A percentile compares a stretch with the other conserved stretches of the same genome.
Conservation (phyloP, 2,113 vertebrate genomes). For the Amblyopsis rosae region DNA sequence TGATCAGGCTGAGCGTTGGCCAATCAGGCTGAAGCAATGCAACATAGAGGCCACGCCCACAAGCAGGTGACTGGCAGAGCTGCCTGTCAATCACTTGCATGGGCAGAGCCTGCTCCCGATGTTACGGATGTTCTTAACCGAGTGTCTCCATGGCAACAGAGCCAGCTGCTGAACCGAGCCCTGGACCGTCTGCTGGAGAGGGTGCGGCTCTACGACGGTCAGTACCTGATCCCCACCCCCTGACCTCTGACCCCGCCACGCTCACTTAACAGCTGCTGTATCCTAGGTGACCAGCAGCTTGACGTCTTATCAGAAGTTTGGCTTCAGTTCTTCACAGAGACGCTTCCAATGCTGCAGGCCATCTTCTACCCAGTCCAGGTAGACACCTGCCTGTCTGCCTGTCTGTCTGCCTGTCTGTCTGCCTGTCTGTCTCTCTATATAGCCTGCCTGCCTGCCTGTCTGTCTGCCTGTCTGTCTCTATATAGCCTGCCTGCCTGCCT, state of each 20-base stretch:
- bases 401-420: neutral
- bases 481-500: too few relatives aligned
- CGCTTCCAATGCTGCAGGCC: conserved; percentile 92
- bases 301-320: conserved; percentile 84
- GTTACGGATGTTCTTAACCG: too few relatives aligned
- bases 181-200: conserved; percentile 87
- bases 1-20: too few relatives aligned
- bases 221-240: conserved; percentile 11
- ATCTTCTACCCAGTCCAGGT: conserved; percentile 97
- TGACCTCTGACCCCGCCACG: neutral
- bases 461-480: neutral
- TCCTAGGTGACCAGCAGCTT: conserved; percentile 82
- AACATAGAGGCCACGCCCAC: too few relatives aligned
- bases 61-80: too few relatives aligned
- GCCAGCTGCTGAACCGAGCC: conserved; percentile 90
- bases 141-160: conserved; percentile 54
- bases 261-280: conserved; percentile 4
- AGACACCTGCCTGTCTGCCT: neutral
- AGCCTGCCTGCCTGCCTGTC: neutral
- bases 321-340: conserved; percentile 92
- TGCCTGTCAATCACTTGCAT: too few relatives aligned
- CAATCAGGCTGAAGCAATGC: too few relatives aligned
- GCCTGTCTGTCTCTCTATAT: too few relatives aligned
- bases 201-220: conserved; percentile 86
- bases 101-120: too few relatives aligned